phyloP scores from a whole-genome alignment of 2,113 vertebrate genomes.

The Galeopterus variegatus region DNA sequence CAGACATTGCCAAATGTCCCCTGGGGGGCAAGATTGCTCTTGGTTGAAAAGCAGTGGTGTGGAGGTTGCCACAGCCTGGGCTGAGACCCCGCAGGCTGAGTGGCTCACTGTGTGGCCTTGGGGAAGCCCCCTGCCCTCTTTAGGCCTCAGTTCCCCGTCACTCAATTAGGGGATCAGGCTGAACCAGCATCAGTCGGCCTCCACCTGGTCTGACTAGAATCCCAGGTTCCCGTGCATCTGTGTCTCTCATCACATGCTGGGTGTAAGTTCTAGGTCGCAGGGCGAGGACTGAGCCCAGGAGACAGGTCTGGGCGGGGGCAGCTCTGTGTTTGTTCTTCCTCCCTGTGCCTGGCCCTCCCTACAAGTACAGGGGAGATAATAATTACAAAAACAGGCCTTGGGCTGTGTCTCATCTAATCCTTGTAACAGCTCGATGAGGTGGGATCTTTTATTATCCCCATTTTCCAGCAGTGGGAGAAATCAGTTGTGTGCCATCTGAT shows the following conservation, averaged over 20 bases:
- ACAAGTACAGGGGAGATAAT: background rate
- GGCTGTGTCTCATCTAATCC: background rate
- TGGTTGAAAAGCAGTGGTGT: background rate
- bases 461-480: conserved; percentile 1
- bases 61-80: background rate
- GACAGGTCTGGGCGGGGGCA: background rate
- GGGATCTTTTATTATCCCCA: background rate
- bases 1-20: background rate
- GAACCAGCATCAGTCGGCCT: background rate
- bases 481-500: background rate
- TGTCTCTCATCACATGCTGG: background rate
- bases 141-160: background rate
- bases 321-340: background rate
- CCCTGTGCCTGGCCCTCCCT: background rate
- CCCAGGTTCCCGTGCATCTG: background rate
- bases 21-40: background rate
- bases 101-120: background rate
- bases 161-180: background rate
- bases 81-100: background rate
- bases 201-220: background rate
- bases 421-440: background rate
- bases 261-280: background rate
- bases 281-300: background rate
- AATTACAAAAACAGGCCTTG: background rate
- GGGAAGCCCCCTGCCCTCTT: background rate